Evolutionary conservation across 2,113 vertebrate species (phyloP).

Genomic region (Periophthalmodon schlosseri): DNA sequence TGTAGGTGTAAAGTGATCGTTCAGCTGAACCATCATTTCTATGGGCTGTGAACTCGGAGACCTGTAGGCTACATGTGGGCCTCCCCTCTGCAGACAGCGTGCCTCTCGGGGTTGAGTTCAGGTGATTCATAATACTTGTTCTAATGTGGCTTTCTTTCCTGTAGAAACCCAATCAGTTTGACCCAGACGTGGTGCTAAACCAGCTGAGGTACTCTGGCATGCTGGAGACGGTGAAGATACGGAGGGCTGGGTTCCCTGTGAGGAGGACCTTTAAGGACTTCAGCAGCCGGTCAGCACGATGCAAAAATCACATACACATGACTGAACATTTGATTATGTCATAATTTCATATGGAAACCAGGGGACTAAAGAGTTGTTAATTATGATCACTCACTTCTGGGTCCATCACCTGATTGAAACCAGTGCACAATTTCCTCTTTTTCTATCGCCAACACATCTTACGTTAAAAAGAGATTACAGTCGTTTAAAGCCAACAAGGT

Average conservation of each 20-base stretch:
- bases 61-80: neutral
- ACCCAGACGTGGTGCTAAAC: slow-evolving; percentile 86
- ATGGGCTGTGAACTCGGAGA: slow-evolving; percentile 23
- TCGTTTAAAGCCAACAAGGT: too few relatives aligned
- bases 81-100: neutral
- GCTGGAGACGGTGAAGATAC: slow-evolving; percentile 92
- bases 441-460: too few relatives aligned
- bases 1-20: slow-evolving; percentile 64
- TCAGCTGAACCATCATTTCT: slow-evolving; percentile 36
- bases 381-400: too few relatives aligned
- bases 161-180: slow-evolving; percentile 84
- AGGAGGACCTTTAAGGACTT: slow-evolving; percentile 87
- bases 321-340: too few relatives aligned
- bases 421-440: too few relatives aligned
- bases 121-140: neutral
- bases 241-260: slow-evolving; percentile 88
- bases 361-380: too few relatives aligned
- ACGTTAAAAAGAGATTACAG: too few relatives aligned
- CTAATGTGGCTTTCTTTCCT: slow-evolving; percentile 12
- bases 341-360: too few relatives aligned
- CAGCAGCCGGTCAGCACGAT: slow-evolving; percentile 75
- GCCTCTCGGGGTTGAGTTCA: neutral
- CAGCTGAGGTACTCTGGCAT: slow-evolving; percentile 91
- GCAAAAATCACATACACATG: neutral
- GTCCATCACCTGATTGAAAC: too few relatives aligned